Conservation (phyloP, 2,888 invertebrate genomes). For the Caenorhabditis imperialis region DNA sequence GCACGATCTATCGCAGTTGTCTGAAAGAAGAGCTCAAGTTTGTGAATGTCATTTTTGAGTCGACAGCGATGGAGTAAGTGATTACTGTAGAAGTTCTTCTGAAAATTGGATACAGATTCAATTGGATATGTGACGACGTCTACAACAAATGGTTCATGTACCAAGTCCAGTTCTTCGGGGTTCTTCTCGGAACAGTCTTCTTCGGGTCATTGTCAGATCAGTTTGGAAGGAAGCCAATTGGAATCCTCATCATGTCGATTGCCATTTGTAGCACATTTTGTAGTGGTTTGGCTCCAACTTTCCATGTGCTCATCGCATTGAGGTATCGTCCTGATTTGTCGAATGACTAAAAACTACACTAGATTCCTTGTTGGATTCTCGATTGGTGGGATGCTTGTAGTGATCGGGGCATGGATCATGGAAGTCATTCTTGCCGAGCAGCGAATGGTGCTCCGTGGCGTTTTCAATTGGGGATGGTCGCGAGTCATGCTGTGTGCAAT, state of each 20-base stretch:
- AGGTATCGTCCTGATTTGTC: slow-evolving; percentile 14
- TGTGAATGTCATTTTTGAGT: slow-evolving; percentile 52
- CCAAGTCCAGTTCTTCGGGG: slow-evolving; percentile 67
- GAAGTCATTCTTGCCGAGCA: slow-evolving; percentile 74
- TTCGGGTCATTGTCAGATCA: slow-evolving; percentile 64
- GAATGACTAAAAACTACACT: background rate
- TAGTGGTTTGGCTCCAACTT: slow-evolving; percentile 25
- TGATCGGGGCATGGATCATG: slow-evolving; percentile 73
- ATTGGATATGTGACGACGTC: slow-evolving; percentile 69
- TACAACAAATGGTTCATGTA: slow-evolving; percentile 60
- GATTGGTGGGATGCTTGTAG: slow-evolving; percentile 68
- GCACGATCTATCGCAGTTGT: slow-evolving; percentile 14
- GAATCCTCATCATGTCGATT: slow-evolving; percentile 55
- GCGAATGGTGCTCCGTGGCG: slow-evolving; percentile 72
- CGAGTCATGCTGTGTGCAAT: slow-evolving; percentile 67
- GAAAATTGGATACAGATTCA: slow-evolving; percentile 47
- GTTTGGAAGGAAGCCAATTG: slow-evolving; percentile 58
- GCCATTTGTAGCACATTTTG: slow-evolving; percentile 44
- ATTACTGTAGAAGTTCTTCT: too few relatives aligned
- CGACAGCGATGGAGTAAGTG: slow-evolving; percentile 65
- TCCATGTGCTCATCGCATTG: slow-evolving; percentile 16
- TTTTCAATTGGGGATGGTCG: slow-evolving; percentile 72
- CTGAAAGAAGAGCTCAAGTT: slow-evolving; percentile 8
- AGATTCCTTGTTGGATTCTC: slow-evolving; percentile 68
- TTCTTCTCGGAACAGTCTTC: slow-evolving; percentile 64